phyloP scores from a whole-genome alignment of 2,797 vertebrate species.

The Liparis tanakae region DNA sequence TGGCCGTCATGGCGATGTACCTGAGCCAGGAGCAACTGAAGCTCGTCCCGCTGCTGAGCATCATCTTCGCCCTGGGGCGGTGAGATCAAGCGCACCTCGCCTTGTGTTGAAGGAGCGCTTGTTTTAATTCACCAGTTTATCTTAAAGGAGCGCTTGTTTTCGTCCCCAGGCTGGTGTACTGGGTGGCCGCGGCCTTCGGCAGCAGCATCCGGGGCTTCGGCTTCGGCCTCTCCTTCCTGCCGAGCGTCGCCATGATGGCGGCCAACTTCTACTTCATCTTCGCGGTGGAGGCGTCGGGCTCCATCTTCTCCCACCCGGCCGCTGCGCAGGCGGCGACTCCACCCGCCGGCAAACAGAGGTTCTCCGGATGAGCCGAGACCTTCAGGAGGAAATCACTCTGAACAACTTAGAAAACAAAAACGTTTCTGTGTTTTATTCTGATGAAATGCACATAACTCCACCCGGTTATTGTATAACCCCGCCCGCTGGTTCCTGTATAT shows the following conservation, averaged over 20 bases:
- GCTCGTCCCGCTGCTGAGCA: conserved; percentile 89
- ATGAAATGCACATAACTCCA: background rate
- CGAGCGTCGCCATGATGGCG: conserved; percentile 86
- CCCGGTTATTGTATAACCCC: background rate
- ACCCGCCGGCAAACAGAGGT: conserved; percentile 69
- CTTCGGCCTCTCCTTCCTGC: conserved; percentile 92
- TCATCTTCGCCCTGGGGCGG: conserved; percentile 90
- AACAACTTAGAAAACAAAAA: background rate
- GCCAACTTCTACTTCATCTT: conserved; percentile 94
- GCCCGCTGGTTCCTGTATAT: background rate
- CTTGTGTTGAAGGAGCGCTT: background rate
- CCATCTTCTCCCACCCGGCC: conserved; percentile 74
- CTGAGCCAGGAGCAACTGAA: conserved; percentile 89
- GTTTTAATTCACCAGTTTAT: background rate
- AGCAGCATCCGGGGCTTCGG: conserved; percentile 89
- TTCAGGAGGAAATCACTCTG: background rate
- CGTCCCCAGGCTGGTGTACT: conserved; percentile 76
- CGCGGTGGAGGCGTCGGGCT: conserved; percentile 80
- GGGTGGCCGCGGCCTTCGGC: conserved; percentile 85
- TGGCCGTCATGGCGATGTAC: conserved; percentile 90
- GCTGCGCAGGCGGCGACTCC: conserved; percentile 8
- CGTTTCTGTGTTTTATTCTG: background rate
- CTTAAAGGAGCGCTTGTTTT: background rate
- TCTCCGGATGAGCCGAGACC: conserved; percentile 81
- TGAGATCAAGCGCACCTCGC: conserved; percentile 50